Percentiles rank a stretch among this genome's conserved stretches.
Conservation (phyloP, 1,140 invertebrate species). For the Dendroctonus valens region DNA sequence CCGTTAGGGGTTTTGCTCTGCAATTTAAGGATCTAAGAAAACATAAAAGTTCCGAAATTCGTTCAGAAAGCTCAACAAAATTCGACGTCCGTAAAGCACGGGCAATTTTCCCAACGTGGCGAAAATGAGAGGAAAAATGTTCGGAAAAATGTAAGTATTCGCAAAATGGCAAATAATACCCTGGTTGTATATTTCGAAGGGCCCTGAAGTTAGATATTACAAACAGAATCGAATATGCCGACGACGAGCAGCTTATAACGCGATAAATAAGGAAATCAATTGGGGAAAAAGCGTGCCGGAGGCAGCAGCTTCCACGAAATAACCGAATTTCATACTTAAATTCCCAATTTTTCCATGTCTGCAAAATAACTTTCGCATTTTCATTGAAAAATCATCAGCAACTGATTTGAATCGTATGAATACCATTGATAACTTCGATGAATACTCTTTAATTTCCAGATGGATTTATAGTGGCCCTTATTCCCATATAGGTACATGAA, state of each 20-base stretch:
- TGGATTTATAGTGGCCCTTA: no score
- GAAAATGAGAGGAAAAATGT: constrained; percentile 5
- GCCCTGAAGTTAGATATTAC: constrained; percentile 21
- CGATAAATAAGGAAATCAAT: constrained; percentile 27
- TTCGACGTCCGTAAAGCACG: neutral
- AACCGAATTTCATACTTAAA: constrained; percentile 21
- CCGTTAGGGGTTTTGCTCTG: no score
- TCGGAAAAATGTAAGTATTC: constrained; percentile 13
- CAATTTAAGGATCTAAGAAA: neutral
- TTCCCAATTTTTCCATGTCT: constrained; percentile 13
- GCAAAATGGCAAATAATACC: constrained; percentile 26
- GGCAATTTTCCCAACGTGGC: constrained; percentile 2
- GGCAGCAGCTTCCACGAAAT: constrained; percentile 14
- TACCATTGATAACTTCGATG: no score
- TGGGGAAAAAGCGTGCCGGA: constrained; percentile 22
- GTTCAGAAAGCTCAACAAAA: neutral
- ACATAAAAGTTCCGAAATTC: neutral
- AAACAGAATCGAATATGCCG: constrained; percentile 28
- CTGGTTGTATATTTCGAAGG: constrained; percentile 23
- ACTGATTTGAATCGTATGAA: no score
- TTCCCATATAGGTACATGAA: no score
- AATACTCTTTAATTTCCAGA: no score
- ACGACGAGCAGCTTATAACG: constrained; percentile 24
- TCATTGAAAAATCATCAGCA: no score
- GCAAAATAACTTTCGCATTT: no score